Conservation (phyloP, 2,797 vertebrate species). For the Pogoniulus pusillus region DNA sequence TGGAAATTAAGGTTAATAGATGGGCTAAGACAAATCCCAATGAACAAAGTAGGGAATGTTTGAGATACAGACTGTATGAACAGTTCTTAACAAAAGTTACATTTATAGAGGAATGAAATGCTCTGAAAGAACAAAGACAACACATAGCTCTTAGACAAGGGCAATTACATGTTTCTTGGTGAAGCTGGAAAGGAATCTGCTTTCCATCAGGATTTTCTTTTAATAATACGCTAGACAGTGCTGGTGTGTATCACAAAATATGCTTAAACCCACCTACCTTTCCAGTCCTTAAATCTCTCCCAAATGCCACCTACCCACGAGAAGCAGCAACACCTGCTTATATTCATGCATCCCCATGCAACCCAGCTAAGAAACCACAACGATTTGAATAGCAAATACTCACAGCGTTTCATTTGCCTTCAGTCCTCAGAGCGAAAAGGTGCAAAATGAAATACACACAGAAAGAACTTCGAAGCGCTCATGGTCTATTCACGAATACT, state of each 20-base stretch:
- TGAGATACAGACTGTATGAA: background rate
- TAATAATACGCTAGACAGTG: background rate
- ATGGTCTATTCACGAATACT: constrained; percentile 6
- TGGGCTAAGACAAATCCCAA: background rate
- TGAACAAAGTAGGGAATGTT: background rate
- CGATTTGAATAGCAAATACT: constrained; percentile 51
- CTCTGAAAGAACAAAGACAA: constrained; percentile 15
- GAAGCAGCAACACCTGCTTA: background rate
- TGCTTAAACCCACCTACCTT: background rate
- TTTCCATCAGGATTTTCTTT: constrained; percentile 33
- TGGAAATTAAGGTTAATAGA: background rate
- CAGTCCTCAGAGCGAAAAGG: constrained; percentile 14
- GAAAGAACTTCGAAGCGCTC: background rate
- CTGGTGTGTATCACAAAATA: background rate
- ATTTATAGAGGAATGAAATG: background rate
- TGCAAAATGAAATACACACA: background rate
- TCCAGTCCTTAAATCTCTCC: background rate
- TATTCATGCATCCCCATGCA: background rate
- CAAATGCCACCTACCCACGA: background rate
- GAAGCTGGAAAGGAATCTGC: constrained; percentile 33
- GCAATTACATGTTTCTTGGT: background rate
- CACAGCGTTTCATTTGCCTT: constrained; percentile 29
- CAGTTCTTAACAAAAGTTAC: background rate
- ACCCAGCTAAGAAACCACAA: background rate
- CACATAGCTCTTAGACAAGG: background rate